Evolutionary conservation across 2,888 invertebrate genomes (phyloP).

Genomic region (Phaonia tiefii): DNA sequence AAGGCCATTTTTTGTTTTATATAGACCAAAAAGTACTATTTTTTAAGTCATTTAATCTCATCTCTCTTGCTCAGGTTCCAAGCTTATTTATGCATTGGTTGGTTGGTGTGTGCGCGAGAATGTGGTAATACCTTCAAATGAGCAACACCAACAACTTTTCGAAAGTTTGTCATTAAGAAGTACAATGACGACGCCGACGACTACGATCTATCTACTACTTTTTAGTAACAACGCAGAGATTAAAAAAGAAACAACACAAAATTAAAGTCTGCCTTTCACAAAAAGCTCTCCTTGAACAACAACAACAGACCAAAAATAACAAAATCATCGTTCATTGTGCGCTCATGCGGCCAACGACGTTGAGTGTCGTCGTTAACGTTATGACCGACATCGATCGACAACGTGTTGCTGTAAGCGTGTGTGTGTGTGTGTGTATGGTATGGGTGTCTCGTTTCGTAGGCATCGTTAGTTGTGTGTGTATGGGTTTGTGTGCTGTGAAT

Average conservation of each 20-base stretch:
- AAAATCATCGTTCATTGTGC: constrained; percentile 17
- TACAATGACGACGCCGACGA: constrained; percentile 14
- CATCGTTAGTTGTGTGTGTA: too few relatives aligned
- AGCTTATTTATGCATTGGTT: constrained; percentile 4
- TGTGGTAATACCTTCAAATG: constrained; percentile 63
- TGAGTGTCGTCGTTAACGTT: constrained; percentile 31
- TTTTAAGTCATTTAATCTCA: too few relatives aligned
- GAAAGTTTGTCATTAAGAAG: constrained; percentile 65
- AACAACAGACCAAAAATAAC: too few relatives aligned
- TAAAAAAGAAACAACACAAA: too few relatives aligned
- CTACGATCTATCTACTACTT: constrained; percentile 63
- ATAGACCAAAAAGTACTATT: too few relatives aligned
- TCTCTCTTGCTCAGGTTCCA: too few relatives aligned
- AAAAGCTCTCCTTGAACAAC: constrained; percentile 56
- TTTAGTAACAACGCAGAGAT: constrained; percentile 64
- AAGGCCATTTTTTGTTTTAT: too few relatives aligned
- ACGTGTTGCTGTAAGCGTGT: too few relatives aligned
- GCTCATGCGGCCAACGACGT: neutral
- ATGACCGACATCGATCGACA: constrained; percentile 56
- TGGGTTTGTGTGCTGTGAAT: constrained; percentile 16
- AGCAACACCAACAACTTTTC: constrained; percentile 56
- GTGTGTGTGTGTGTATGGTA: too few relatives aligned
- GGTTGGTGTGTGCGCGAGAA: constrained; percentile 35
- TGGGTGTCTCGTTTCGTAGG: too few relatives aligned
- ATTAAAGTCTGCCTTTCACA: constrained; percentile 67